Evolutionary conservation across 2,888 invertebrate species (phyloP).

Genomic region (Endotricha flammealis): DNA sequence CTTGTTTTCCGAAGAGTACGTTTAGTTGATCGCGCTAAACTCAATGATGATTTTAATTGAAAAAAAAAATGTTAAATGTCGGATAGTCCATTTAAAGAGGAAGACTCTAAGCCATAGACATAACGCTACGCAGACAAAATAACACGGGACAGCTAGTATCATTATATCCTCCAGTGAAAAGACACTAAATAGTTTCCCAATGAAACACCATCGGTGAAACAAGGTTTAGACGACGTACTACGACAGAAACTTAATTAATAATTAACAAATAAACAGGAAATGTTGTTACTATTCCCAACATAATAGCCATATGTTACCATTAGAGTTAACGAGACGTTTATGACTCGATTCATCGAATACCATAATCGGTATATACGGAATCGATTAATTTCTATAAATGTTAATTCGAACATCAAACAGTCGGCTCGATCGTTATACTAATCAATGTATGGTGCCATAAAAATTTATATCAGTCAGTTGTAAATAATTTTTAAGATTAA

Average conservation of each 20-base stretch:
- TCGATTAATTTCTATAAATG: constrained; percentile 74
- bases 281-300: constrained; percentile 50
- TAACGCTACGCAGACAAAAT: no score
- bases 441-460: constrained; percentile 67
- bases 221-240: no score
- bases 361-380: constrained; percentile 52
- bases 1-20: no score
- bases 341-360: constrained; percentile 49
- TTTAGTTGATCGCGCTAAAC: no score
- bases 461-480: constrained; percentile 52
- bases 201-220: no score
- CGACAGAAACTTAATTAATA: constrained; percentile 23
- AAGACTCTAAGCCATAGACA: no score
- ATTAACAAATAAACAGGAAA: constrained; percentile 62
- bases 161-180: no score
- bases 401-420: constrained; percentile 71
- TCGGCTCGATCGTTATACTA: constrained; percentile 64
- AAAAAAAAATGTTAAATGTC: no score
- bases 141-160: no score
- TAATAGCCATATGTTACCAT: constrained; percentile 66
- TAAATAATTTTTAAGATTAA: constrained; percentile 62
- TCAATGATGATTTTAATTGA: no score
- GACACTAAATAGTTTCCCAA: no score
- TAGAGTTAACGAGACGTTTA: constrained; percentile 71
- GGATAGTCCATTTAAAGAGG: no score